A percentile compares a stretch with the other conserved stretches of the same genome.
phyloP scores from a whole-genome alignment of 2,888 invertebrate genomes.

The Cremastinae sp. region DNA sequence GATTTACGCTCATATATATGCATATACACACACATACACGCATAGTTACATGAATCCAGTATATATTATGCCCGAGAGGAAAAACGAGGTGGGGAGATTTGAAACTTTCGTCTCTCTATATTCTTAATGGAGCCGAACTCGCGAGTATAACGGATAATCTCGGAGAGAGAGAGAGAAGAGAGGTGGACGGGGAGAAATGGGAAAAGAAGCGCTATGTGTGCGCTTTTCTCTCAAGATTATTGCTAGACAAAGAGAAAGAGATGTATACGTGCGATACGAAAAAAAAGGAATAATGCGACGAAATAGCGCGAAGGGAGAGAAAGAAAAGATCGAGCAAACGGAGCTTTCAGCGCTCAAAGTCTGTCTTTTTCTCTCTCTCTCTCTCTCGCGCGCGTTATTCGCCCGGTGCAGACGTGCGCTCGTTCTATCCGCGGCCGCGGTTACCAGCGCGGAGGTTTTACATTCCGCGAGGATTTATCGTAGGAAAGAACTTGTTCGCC shows the following conservation, averaged over 20 bases:
- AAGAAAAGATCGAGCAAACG: conserved; percentile 53
- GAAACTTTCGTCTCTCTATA: conserved; percentile 43
- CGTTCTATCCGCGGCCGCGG: conserved; percentile 38
- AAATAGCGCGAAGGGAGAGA: conserved; percentile 30
- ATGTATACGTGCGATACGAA: conserved; percentile 2
- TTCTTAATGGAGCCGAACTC: conserved; percentile 35
- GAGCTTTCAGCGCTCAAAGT: conserved; percentile 45
- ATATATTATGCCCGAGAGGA: conserved; percentile 16
- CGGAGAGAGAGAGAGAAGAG: conserved; percentile 12
- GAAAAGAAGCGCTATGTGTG: conserved; percentile 40
- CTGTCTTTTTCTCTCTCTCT: conserved; percentile 13
- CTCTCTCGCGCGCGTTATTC: conserved; percentile 7
- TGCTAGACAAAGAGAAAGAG: conserved; percentile 12
- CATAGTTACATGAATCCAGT: conserved; percentile 9
- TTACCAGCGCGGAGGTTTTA: conserved; percentile 69
- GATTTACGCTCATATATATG: conserved; percentile 5
- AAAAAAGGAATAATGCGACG: conserved; percentile 6
- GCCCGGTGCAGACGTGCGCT: conserved; percentile 19
- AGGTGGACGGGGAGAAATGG: neutral
- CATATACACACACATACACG: conserved; percentile 8
- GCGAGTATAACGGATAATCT: conserved; percentile 52
- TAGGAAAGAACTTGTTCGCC: conserved; percentile 76
- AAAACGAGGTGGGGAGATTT: conserved; percentile 3
- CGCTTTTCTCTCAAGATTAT: conserved; percentile 26
- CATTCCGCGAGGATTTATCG: conserved; percentile 77